Evolutionary conservation across 2,888 invertebrate genomes (phyloP), one percentile per base, ranked within the genome.

Genomic region (Timema podura): DNA sequence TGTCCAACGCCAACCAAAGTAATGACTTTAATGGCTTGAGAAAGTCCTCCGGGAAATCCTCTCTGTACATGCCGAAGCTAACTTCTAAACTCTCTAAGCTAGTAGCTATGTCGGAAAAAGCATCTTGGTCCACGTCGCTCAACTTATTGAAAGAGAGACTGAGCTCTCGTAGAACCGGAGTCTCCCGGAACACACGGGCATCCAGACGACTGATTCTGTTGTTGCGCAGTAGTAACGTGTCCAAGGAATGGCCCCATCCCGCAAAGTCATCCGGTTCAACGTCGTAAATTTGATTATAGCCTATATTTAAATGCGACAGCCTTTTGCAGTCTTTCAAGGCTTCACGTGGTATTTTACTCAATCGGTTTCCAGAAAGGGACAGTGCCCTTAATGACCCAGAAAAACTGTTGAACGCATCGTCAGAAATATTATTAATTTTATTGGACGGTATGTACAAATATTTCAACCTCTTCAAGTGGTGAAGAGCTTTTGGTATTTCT

Each of bases 71-170:
- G 44, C 79, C 78, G 74, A 78, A 78, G 69, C 80, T 80, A 16
- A 80, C 76, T 71, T 81, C 81, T 15, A 82, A 75, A 64, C 78
- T 77, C 68, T 79, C 77, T 48, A 82, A 73, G 5, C 77, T 78
- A 3, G 10, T 44, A 13, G 79, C 76, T 11, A 80, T 71, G 66
- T 77, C 75, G 5, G 75, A 71, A 71, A 83, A 79, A 5, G 82
- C 79, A 48, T 80, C 79, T 8, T 77, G 76, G 30, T 80, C 79
- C 67, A 84, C 76, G 48, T 78, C 77, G n/a, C 75, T 75, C 65
- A 84, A 77, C 70, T 77, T 75, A 75, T 85, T 85, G 74, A 83
- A 81, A 65, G 82, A 81, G 51, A 84, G 76, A 73, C 81, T 81
- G 16, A 84, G 75, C 72, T 83, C 82, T 15, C 81, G 78, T 46